phyloP scores from a whole-genome alignment of 2,888 invertebrate species.

The Adelognathus sp. region DNA sequence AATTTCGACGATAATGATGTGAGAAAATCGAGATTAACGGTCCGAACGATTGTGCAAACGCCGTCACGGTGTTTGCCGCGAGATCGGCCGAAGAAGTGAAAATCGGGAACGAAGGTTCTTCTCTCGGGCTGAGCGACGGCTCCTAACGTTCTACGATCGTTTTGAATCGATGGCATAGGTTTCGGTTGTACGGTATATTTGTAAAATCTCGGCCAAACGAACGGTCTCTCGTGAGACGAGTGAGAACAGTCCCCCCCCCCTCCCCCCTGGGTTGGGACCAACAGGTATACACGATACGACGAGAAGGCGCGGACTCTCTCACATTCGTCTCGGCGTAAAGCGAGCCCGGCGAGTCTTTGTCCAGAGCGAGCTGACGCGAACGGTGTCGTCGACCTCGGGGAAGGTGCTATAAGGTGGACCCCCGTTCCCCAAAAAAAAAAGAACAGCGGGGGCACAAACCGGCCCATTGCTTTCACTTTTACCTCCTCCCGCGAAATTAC shows the following conservation, averaged over 20 bases:
- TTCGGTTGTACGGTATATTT: conserved; percentile 2
- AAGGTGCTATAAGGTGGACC: conserved; percentile 71
- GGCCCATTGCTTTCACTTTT: conserved; percentile 76
- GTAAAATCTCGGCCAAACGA: conserved; percentile 29
- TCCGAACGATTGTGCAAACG: not conserved
- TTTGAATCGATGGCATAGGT: not conserved
- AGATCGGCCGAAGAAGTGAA: conserved; percentile 53
- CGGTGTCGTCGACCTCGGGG: conserved; percentile 75
- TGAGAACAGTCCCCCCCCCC: conserved; percentile 18
- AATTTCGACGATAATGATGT: no score
- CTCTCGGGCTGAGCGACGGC: not conserved
- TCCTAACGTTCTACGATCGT: conserved; percentile 12
- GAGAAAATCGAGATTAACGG: not conserved
- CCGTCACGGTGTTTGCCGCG: conserved; percentile 56
- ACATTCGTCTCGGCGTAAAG: conserved; percentile 37
- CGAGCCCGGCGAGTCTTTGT: conserved; percentile 63
- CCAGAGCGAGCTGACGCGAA: conserved; percentile 59
- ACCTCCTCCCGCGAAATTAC: conserved; percentile 60
- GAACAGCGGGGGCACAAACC: conserved; percentile 69
- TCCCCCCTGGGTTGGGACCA: no score
- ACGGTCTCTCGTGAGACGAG: no score
- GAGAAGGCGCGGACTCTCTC: conserved; percentile 17
- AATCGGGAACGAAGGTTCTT: conserved; percentile 52
- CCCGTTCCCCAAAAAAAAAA: conserved; percentile 72
- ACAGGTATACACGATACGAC: not conserved